phyloP scores from a whole-genome alignment of 2,888 invertebrate species.

The Lamellibrachia satsuma region DNA sequence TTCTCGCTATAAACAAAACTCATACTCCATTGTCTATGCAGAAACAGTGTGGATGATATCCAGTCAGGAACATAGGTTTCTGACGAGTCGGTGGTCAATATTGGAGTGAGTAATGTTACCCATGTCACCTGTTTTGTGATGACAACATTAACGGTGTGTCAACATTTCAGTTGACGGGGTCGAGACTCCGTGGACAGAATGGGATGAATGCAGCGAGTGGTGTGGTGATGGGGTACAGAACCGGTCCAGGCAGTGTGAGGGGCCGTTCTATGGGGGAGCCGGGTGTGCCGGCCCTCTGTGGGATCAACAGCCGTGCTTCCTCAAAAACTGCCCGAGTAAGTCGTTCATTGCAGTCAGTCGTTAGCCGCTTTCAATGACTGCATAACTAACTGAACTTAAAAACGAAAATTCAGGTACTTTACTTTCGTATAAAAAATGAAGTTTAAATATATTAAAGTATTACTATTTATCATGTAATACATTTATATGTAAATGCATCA shows the following conservation, averaged over 20 bases:
- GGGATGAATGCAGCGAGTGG: neutral
- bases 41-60: neutral
- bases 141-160: neutral
- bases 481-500: neutral
- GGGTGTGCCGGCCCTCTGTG: neutral
- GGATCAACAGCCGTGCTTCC: neutral
- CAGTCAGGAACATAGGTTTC: neutral
- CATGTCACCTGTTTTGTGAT: neutral
- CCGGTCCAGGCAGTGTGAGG: neutral
- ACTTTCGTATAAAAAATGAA: neutral
- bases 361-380: neutral
- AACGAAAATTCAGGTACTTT: neutral
- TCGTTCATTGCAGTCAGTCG: neutral
- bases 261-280: conserved; percentile 20
- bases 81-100: no score
- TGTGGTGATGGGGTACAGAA: conserved; percentile 22
- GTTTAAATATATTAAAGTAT: neutral
- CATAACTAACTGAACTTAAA: neutral
- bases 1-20: neutral
- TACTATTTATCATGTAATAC: neutral
- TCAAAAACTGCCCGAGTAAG: neutral
- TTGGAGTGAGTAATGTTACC: no score
- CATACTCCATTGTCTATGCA: neutral
- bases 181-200: conserved; percentile 14
- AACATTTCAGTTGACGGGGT: conserved; percentile 19